A percentile compares a stretch with the other conserved stretches of the same genome.
phyloP scores from a whole-genome alignment of 1,140 invertebrate genomes.

The Stegodyphus mimosarum region DNA sequence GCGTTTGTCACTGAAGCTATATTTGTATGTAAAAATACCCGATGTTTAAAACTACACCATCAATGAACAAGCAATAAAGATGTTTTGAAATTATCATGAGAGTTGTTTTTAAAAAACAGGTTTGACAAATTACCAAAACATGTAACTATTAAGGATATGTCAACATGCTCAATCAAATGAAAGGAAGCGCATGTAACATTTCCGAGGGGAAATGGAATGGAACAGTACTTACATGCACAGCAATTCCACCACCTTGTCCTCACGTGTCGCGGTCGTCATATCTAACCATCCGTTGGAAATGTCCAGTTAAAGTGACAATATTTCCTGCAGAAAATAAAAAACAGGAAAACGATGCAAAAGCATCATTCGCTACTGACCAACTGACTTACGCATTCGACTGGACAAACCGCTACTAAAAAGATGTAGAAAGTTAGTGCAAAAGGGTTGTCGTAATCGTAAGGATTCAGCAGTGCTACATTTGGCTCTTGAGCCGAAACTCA shows the following conservation, averaged over 20 bases:
- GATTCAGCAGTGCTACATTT: too few species aligned
- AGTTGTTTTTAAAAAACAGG: too few species aligned
- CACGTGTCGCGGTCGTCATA: constrained; percentile 24
- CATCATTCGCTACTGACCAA: constrained; percentile 57
- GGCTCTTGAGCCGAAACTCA: too few species aligned
- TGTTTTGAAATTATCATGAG: too few species aligned
- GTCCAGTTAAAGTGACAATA: constrained; percentile 27
- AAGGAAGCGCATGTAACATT: neutral
- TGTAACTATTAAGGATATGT: too few species aligned
- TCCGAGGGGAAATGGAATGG: neutral
- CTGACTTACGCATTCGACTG: constrained; percentile 46
- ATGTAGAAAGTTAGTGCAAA: constrained; percentile 4
- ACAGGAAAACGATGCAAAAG: constrained; percentile 41
- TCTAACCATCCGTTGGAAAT: constrained; percentile 1
- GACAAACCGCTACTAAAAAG: constrained; percentile 40
- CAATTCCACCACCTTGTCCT: neutral
- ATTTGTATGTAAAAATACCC: too few species aligned
- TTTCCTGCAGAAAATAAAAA: constrained; percentile 33
- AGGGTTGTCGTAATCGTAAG: constrained; percentile 21
- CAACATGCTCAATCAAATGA: too few species aligned
- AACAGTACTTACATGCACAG: neutral
- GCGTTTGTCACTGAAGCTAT: too few species aligned
- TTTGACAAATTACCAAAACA: too few species aligned
- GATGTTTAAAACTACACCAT: too few species aligned
- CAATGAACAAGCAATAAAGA: too few species aligned